phyloP scores from a whole-genome alignment of 1,140 invertebrate genomes.

The Chymomyza costata region DNA sequence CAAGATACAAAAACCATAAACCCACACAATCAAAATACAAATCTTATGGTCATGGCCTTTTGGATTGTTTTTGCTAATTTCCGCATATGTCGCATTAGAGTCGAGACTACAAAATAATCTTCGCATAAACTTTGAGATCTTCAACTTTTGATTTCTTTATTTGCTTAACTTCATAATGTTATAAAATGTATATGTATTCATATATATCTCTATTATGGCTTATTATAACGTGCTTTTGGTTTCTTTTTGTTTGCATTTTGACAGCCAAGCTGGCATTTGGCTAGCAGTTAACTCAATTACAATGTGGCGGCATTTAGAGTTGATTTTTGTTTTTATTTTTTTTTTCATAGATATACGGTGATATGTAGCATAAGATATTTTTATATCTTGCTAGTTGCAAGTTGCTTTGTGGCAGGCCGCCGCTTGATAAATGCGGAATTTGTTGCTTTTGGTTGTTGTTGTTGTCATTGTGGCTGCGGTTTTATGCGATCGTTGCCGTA shows the following conservation, averaged over 20 bases:
- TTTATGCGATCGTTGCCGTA: constrained; percentile 30
- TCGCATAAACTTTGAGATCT: too few species aligned
- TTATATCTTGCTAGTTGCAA: too few species aligned
- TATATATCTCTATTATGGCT: constrained; percentile 19
- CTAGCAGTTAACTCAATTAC: constrained; percentile 1
- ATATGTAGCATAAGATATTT: too few species aligned
- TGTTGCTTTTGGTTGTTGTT: constrained; percentile 28
- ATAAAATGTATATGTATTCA: too few species aligned
- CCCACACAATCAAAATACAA: constrained; percentile 18
- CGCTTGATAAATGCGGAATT: constrained; percentile 45
- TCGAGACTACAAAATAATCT: too few species aligned
- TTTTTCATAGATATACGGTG: too few species aligned
- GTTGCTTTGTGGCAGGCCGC: constrained; percentile 14
- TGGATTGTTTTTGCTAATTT: too few species aligned
- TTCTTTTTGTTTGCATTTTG: constrained; percentile 25
- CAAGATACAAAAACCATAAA: constrained; percentile 33
- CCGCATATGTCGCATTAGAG: too few species aligned
- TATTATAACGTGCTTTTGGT: constrained; percentile 26
- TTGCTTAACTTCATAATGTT: constrained; percentile 2
- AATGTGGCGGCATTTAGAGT: constrained; percentile 3
- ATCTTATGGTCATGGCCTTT: too few species aligned
- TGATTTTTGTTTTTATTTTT: too few species aligned
- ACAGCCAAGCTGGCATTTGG: constrained; percentile 27
- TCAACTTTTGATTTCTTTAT: too few species aligned
- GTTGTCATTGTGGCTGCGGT: constrained; percentile 8